Evolutionary conservation across 1,140 invertebrate species (phyloP).

Genomic region (Leptinotarsa defecta): DNA sequence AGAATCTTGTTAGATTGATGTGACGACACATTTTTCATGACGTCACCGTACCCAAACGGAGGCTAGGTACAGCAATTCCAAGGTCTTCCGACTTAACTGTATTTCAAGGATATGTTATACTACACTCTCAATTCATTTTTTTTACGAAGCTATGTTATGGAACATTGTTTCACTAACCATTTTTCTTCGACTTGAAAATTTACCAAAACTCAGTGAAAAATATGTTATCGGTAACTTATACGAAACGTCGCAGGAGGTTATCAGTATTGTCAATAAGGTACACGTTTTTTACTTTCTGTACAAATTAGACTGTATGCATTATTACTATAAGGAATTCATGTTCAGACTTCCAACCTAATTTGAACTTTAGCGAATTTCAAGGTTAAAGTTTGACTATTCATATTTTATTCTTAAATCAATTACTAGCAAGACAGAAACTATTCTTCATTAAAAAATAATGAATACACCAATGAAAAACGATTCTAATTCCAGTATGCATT

Average conservation of each 20-base stretch:
- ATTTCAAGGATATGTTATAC: constrained; percentile 48
- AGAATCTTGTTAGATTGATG: constrained; percentile 37
- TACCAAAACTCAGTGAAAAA: constrained; percentile 3
- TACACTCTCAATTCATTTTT: constrained; percentile 23
- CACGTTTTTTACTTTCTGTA: constrained; percentile 18
- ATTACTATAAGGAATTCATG: constrained; percentile 7
- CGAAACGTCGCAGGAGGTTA: constrained; percentile 29
- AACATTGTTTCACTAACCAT: constrained; percentile 3
- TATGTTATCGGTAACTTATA: neutral
- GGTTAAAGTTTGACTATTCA: constrained; percentile 28
- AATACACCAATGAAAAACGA: neutral
- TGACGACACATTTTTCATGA: constrained; percentile 50
- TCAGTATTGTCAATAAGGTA: constrained; percentile 22
- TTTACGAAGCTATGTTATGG: constrained; percentile 7
- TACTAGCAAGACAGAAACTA: neutral
- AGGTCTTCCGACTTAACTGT: constrained; percentile 63
- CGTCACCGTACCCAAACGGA: constrained; percentile 41
- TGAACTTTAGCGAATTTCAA: constrained; percentile 28
- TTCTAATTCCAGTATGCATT: neutral
- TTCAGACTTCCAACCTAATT: neutral
- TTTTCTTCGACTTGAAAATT: constrained; percentile 6
- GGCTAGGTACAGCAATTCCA: constrained; percentile 49
- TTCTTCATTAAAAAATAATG: neutral
- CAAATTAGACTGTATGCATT: constrained; percentile 30
- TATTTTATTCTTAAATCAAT: constrained; percentile 2